phyloP scores from a whole-genome alignment of 2,797 vertebrate species.

The Manis pentadactyla region DNA sequence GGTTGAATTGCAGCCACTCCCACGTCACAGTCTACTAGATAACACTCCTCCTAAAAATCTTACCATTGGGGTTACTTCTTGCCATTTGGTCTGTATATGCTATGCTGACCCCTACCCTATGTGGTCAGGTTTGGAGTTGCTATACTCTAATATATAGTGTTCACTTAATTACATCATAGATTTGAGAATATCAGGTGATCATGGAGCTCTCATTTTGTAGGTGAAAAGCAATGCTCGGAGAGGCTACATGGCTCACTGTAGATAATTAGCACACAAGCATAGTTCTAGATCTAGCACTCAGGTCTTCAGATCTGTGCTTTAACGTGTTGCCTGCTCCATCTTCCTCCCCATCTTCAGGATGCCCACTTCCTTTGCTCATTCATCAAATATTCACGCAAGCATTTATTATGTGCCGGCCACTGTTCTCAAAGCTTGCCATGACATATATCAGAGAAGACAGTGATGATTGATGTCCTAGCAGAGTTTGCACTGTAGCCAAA shows the following conservation, averaged over 20 bases:
- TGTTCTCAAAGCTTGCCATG: background rate
- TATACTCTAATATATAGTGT: background rate
- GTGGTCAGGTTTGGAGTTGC: no score
- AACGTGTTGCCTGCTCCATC: background rate
- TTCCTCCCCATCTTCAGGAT: background rate
- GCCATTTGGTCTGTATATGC: background rate
- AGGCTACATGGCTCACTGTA: no score
- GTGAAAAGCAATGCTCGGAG: background rate
- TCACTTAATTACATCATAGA: no score
- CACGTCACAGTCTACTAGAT: fast-evolving
- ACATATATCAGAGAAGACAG: background rate
- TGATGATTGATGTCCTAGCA: fast-evolving
- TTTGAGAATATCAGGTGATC: background rate
- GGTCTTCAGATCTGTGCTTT: background rate
- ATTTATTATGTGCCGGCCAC: background rate
- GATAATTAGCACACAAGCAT: no score
- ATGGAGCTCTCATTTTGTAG: background rate
- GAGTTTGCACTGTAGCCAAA: background rate
- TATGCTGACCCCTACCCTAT: background rate
- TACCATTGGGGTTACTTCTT: background rate
- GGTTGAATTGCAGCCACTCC: no score
- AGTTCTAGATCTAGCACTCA: no score
- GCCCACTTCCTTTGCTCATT: no score
- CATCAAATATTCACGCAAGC: background rate
- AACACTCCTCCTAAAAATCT: background rate